Conservation (phyloP, 2,888 invertebrate genomes). For the Dromius quadrimaculatus region DNA sequence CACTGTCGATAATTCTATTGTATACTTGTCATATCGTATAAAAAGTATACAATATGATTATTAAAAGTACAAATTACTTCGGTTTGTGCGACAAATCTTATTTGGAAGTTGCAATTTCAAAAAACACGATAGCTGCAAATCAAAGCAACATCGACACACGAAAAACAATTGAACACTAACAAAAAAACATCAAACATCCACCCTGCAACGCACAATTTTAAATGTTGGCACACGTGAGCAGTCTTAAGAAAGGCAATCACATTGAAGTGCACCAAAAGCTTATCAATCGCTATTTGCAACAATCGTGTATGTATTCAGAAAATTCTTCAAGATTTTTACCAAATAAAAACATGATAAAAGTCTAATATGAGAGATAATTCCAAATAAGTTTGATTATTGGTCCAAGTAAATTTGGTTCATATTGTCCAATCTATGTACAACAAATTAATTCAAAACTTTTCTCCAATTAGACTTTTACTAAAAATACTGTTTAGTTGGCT, state of each 20-base stretch:
- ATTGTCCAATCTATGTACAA: too few relatives aligned
- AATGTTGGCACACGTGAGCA: slow-evolving; percentile 50
- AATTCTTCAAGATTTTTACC: not conserved
- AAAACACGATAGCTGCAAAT: slow-evolving; percentile 34
- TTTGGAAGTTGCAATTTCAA: not conserved
- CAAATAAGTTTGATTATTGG: too few relatives aligned
- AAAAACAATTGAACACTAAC: slow-evolving; percentile 2
- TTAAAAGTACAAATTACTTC: too few relatives aligned
- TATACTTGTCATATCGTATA: not conserved
- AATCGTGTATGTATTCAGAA: slow-evolving; percentile 23
- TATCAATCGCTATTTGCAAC: slow-evolving; percentile 9
- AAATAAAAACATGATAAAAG: not conserved
- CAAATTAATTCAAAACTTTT: not conserved
- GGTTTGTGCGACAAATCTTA: not conserved
- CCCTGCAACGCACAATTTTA: slow-evolving; percentile 3
- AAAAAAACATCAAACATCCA: slow-evolving; percentile 5
- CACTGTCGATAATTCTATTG: not conserved
- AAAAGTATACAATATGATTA: not conserved
- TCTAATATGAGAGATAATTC: not conserved
- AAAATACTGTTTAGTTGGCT: slow-evolving; percentile 41
- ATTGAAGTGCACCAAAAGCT: slow-evolving; percentile 44
- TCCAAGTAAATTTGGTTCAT: too few relatives aligned
- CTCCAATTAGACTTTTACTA: not conserved
- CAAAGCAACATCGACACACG: slow-evolving; percentile 2
- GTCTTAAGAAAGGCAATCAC: slow-evolving; percentile 51